Evolutionary conservation across 2,113 vertebrate genomes (phyloP), one percentile per base, ranked within the genome.

Genomic region (Pygoscelis antarcticus): DNA sequence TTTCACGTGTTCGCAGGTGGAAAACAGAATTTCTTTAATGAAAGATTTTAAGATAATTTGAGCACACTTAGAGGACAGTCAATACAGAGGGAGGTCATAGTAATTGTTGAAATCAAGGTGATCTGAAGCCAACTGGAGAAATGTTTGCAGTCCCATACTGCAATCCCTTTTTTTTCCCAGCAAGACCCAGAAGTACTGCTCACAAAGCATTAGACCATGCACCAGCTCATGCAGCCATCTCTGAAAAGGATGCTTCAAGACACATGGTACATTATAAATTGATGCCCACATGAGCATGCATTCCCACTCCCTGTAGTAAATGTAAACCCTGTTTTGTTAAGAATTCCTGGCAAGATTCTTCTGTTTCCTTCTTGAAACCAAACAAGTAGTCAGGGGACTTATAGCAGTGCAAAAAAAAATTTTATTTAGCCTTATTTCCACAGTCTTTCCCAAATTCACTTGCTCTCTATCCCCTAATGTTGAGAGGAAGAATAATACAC

Each of bases 81-180:
- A 65, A 34, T 71, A 12, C 66, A 70, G 66, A 82, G 25, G 49
- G 52, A 87, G 74, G 89, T 85, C 49, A 34, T 38, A 51, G 87
- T 93, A 80, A 82, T 85, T 91, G 74, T 58, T 83, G 62, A 69
- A 95, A 76, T 66, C 78, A 89, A 89, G 89, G 76, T 87, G 76
- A 95, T 90, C 34, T 52, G 47, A 80, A 91, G 71, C 29, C 55
- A 46, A 9, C 25, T 61, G 49, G 38, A 85, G 70, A 51, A 78
- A 51, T 2, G 1, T 27, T 78, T 7, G 1, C 62, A 60, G 46
- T 52, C 58, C 71, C 13, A 0, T 69, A 26, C 65, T 66, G 61
- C 42, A 76, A 74, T 85, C 71, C 84, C 26, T 83, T 95, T 93
- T 93, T 86, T 86, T 76, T 88, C 91, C 83, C 90, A 91, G 93